These are phyloP conservation scores for Chauna torquata DNA, from an alignment of 2,113 vertebrate species.

Conservation along the genomic window DNA sequence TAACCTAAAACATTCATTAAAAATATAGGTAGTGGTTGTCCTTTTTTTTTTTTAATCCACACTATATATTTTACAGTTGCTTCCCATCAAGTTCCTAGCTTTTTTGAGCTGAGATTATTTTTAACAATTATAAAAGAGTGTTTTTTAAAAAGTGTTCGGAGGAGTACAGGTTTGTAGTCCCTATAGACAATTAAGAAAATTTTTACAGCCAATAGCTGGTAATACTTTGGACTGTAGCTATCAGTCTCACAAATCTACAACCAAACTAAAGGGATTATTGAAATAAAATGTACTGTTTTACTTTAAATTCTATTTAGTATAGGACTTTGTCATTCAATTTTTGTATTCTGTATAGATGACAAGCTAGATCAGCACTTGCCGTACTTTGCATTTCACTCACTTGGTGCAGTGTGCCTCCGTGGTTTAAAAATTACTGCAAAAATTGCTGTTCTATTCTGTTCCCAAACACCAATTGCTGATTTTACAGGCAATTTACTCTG, in stretches of 20 bases:
- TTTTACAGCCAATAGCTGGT: not conserved
- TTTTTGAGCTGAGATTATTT: not conserved
- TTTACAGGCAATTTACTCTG: slow-evolving; percentile 6
- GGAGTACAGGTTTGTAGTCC: not conserved
- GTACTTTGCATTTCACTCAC: not conserved
- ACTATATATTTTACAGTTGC: not conserved
- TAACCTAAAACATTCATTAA: not conserved
- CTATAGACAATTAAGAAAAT: not conserved
- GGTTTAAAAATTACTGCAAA: slow-evolving; percentile 27
- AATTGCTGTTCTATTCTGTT: not conserved
- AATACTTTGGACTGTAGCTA: not conserved
- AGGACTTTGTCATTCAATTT: not conserved
- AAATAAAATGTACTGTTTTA: not conserved
- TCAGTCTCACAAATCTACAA: not conserved
- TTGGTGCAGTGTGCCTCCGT: not conserved
- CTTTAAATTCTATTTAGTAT: not conserved
- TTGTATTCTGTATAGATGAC: not conserved
- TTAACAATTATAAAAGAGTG: not conserved
- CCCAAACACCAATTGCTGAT: not conserved
- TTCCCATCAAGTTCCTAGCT: not conserved
- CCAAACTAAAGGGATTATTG: not conserved
- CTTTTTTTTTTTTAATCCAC: not conserved
- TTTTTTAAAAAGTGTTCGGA: not conserved
- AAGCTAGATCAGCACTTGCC: not conserved
- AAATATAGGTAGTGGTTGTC: not conserved